Evolutionary conservation across 2,888 invertebrate genomes (phyloP), one percentile per base, ranked within the genome.

Genomic region (Lottia scabra): DNA sequence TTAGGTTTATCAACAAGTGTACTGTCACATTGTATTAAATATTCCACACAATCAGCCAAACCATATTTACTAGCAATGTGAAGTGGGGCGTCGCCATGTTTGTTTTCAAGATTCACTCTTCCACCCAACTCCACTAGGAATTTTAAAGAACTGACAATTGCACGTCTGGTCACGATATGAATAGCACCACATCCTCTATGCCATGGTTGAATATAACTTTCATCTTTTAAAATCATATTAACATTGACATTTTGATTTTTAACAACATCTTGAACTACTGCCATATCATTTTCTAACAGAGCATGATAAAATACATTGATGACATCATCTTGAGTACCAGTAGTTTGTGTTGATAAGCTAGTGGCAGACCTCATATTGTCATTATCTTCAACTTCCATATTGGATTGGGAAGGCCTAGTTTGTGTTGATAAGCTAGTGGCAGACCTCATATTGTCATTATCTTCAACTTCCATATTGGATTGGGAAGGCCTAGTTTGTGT

Each of bases 41-140:
- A 78, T 19, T 78, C 71, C 2, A 81, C 82, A 78, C 81, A 80
- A 38, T 79, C 73, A 56, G 75, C 72, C 65, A 81, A 77, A 13
- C 83, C 85, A 79, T 81, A 74, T 75, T 84, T 84, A 75, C 81
- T 81, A 44, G 82, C 82, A 23, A 84, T 68, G 46, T 84, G 85
- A 48, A 85, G 73, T 13, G 84, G 76, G 30, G 80, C 80, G 43
- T 85, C 84, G 5, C 83, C 83, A 67, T 79, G 80, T 48, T 77
- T 80, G 38, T 81, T 82, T 48, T 72, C 70, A n/a, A 82, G 68
- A 19, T 67, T 68, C 10, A 81, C 76, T 71, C 81, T 77, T 10
- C 81, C 82, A 2, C 83, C 83, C 27, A 81, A 71, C 13, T 74
- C 67, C 19, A 83, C 66, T n/a, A 87, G 70, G 26, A 77, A 75